These are phyloP conservation scores for Tapirus terrestris DNA, from an alignment of 2,113 vertebrate genomes.

Conservation along the genomic window DNA sequence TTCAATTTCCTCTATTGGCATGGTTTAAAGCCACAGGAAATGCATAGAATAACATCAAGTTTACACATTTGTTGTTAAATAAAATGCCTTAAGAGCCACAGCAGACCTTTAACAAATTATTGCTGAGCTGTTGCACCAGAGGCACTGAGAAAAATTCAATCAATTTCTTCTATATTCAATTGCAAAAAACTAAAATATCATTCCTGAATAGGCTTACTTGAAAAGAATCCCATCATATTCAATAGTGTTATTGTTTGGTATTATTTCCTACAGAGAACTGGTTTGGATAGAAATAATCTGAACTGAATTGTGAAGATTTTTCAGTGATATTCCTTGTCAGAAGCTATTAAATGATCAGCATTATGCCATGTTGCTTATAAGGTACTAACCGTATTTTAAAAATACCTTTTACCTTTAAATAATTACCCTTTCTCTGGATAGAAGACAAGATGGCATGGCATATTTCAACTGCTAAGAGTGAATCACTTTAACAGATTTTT, in stretches of 20 bases:
- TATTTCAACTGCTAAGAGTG: conserved; percentile 28
- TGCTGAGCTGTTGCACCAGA: not conserved
- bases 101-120: conserved; percentile 54
- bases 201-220: conserved; percentile 50
- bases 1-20: not conserved
- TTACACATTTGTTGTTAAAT: conserved; percentile 55
- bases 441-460: not conserved
- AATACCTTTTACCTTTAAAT: not conserved
- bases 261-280: conserved; percentile 45
- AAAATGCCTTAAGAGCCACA: conserved; percentile 63
- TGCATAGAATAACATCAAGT: conserved; percentile 25
- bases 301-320: not conserved
- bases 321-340: not conserved
- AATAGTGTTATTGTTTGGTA: conserved; percentile 2
- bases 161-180: conserved; percentile 49
- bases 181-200: conserved; percentile 1
- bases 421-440: not conserved
- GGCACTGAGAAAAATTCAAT: conserved; percentile 53
- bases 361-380: not conserved
- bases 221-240: conserved; percentile 57
- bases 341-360: not conserved
- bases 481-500: not conserved
- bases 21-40: conserved; percentile 35
- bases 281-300: conserved; percentile 29
- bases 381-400: not conserved